Evolutionary conservation across 2,797 vertebrate genomes (phyloP).

Genomic region (Cygnus olor): DNA sequence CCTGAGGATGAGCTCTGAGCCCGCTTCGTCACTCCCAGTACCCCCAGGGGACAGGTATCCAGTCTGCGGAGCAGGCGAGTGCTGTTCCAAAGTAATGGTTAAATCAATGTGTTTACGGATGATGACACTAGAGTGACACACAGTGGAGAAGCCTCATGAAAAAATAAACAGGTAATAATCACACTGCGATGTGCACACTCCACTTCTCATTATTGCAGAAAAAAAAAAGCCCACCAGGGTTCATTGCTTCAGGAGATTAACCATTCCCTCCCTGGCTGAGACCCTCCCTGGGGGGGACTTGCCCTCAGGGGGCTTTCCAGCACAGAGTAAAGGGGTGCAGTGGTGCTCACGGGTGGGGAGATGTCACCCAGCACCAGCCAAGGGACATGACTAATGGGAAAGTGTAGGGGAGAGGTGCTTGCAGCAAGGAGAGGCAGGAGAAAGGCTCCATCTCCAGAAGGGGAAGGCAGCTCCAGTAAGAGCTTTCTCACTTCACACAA

Average conservation of each 20-base stretch:
- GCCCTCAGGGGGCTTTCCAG: accelerated
- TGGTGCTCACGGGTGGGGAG: accelerated
- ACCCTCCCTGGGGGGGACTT: background rate
- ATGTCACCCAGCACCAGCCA: background rate
- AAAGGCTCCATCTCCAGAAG: background rate
- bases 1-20: background rate
- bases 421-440: background rate
- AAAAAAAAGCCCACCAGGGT: background rate
- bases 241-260: background rate
- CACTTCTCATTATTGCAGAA: background rate
- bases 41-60: background rate
- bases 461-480: background rate
- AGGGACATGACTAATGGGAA: accelerated
- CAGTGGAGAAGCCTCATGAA: conserved; percentile 71
- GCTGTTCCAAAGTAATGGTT: background rate
- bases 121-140: conserved; percentile 68
- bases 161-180: conserved; percentile 68
- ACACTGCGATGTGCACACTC: background rate
- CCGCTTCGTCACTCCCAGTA: background rate
- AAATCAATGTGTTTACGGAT: conserved; percentile 42
- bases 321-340: background rate
- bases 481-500: background rate
- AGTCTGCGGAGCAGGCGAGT: background rate
- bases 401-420: accelerated
- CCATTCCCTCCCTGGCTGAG: background rate